Base-by-base conservation (phyloP, 2,888 invertebrate species). In the Agrilus cyanescens region DNA sequence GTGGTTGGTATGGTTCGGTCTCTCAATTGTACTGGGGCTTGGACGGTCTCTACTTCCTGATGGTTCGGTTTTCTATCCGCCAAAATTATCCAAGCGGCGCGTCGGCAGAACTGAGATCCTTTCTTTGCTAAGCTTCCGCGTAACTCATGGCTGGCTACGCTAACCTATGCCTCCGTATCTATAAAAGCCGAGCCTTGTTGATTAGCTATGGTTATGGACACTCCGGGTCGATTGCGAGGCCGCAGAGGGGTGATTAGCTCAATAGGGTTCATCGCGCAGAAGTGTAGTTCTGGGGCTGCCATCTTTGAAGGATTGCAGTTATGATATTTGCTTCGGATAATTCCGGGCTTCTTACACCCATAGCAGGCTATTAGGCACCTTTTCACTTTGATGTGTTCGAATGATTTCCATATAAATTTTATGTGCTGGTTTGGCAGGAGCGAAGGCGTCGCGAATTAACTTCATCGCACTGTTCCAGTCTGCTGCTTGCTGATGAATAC, bases 141-240 rank as follows among this genome's bases (percentile, higher is more conserved):
- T 8, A 51, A 38, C 7, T 37, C 32, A 1, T n/a, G 16, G 4
- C 48, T 42, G 7, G 50, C 50, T 12, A 53, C 43, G 33, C 53
- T 52, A 10, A 48, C 50, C n/a, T 46, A 32, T 16, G 50, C 51
- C 6, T 45, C 46, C 7, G 50, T 48, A 32, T 52, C 52, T 8
- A 50, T 35, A 29, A 46, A 41, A 4, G 47, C 50, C 18, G 45
- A 38, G 1, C 31, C 31, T 31, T 31, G 31, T 10, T 10, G n/a
- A 10, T n/a, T n/a, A n/a, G 8, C 8, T 31, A 31, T n/a, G n/a
- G n/a, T n/a, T n/a, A n/a, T n/a, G n/a, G n/a, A n/a, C n/a, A n/a
- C n/a, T n/a, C n/a, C n/a, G n/a, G n/a, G n/a, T n/a, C n/a, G n/a
- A n/a, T n/a, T n/a, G n/a, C n/a, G n/a, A n/a, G n/a, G n/a, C n/a